Evolutionary conservation across 1,140 invertebrate species (phyloP).

Genomic region (Pseudomyrmex flavicornis): DNA sequence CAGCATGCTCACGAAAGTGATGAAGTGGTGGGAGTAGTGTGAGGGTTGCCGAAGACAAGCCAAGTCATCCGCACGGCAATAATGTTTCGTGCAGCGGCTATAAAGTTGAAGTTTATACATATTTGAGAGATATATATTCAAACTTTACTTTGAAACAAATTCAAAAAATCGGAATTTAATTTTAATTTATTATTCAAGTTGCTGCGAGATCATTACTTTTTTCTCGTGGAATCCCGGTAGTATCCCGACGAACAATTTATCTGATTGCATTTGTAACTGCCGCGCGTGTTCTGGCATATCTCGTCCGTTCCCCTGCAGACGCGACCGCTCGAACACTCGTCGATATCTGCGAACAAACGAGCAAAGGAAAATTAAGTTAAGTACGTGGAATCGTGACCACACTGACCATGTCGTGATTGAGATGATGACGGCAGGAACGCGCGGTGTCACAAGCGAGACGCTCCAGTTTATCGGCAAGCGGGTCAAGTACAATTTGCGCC

Average conservation of each 20-base stretch:
- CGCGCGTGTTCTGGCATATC: conserved; percentile 96
- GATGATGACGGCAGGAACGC: conserved; percentile 1
- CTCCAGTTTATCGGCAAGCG: conserved; percentile 49
- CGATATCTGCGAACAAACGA: conserved; percentile 89
- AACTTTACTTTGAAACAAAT: too few relatives aligned
- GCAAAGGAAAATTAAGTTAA: neutral
- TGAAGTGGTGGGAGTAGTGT: conserved; percentile 95
- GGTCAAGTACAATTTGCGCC: conserved; percentile 65
- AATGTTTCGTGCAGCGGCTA: conserved; percentile 92
- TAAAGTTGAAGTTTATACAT: conserved; percentile 73
- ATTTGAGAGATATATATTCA: too few relatives aligned
- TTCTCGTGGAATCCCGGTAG: conserved; percentile 88
- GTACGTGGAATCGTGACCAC: conserved; percentile 39
- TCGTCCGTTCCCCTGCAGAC: conserved; percentile 89
- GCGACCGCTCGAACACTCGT: conserved; percentile 91
- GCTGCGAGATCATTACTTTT: conserved; percentile 87
- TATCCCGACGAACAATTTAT: conserved; percentile 95
- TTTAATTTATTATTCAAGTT: too few relatives aligned
- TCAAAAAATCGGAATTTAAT: too few relatives aligned
- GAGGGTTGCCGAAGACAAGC: conserved; percentile 91
- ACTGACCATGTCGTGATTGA: conserved; percentile 19
- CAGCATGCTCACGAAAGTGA: conserved; percentile 94
- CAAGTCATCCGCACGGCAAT: conserved; percentile 89
- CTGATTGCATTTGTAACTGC: conserved; percentile 93
- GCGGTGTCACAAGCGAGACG: conserved; percentile 12